Evolutionary conservation across 2,888 invertebrate genomes (phyloP).

Genomic region (Hanleya hanleyi): DNA sequence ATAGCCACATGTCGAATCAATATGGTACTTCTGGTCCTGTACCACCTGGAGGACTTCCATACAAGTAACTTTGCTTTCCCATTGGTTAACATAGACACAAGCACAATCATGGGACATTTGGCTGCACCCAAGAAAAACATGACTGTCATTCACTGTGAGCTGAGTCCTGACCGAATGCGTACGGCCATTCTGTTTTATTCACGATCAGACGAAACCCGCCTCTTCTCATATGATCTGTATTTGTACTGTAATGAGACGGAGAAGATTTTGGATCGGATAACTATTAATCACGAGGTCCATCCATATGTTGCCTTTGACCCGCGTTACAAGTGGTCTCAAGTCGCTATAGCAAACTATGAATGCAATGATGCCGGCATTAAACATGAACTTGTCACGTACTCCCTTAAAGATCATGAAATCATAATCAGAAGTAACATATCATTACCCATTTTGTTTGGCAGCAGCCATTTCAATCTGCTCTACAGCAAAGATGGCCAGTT

Average conservation of each 20-base stretch:
- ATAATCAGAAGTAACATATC: slow-evolving; percentile 34
- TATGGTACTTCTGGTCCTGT: slow-evolving; percentile 33
- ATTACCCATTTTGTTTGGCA: slow-evolving; percentile 35
- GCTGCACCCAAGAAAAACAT: slow-evolving; percentile 33
- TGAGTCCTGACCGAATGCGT: slow-evolving; percentile 37
- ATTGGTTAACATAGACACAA: slow-evolving; percentile 17
- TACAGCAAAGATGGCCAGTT: slow-evolving; percentile 37
- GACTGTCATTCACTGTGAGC: slow-evolving; percentile 40
- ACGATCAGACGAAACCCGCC: slow-evolving; percentile 1
- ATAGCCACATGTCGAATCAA: slow-evolving; percentile 20
- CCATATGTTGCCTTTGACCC: slow-evolving; percentile 45
- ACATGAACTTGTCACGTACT: slow-evolving; percentile 37
- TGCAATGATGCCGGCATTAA: slow-evolving; percentile 21
- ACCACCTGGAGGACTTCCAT: slow-evolving; percentile 23
- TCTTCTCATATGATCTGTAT: slow-evolving; percentile 40
- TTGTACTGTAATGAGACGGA: slow-evolving; percentile 33
- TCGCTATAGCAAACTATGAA: slow-evolving; percentile 39
- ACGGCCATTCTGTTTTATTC: slow-evolving; percentile 38
- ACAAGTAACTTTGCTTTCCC: slow-evolving; percentile 32
- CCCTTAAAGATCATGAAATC: slow-evolving; percentile 15
- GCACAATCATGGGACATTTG: slow-evolving; percentile 23
- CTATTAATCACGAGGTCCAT: slow-evolving; percentile 40
- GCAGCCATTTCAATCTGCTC: slow-evolving; percentile 37
- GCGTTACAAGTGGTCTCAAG: slow-evolving; percentile 32
- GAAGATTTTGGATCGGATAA: slow-evolving; percentile 22